These are phyloP conservation scores for Spea hammondii DNA, from an alignment of 2,797 vertebrate species.

Conservation along the genomic window DNA sequence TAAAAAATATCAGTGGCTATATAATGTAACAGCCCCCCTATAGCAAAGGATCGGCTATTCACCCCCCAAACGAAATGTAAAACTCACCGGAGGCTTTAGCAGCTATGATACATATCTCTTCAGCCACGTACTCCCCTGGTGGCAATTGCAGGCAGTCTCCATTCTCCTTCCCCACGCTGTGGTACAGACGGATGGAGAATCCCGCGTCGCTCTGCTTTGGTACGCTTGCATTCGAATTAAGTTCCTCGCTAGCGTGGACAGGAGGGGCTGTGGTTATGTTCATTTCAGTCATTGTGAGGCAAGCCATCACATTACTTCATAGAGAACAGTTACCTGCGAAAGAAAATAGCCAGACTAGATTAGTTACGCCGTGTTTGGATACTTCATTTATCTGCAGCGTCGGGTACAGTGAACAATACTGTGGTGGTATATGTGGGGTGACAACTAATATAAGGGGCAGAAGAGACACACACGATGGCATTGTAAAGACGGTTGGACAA, in stretches of 20 bases:
- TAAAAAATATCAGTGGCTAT: too few species aligned
- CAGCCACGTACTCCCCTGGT: slow-evolving; percentile 80
- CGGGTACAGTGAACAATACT: too few species aligned
- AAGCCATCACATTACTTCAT: slow-evolving; percentile 72
- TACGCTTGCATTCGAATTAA: slow-evolving; percentile 54
- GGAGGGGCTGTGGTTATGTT: slow-evolving; percentile 64
- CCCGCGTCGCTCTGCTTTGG: slow-evolving; percentile 60
- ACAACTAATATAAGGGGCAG: too few species aligned
- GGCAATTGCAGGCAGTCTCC: slow-evolving; percentile 73
- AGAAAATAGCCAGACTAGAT: slow-evolving; percentile 41
- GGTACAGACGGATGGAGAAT: slow-evolving; percentile 81
- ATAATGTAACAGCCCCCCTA: too few species aligned
- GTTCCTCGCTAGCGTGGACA: slow-evolving; percentile 65
- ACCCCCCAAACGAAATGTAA: neutral
- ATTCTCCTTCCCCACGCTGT: slow-evolving; percentile 67
- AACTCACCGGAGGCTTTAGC: slow-evolving; percentile 87
- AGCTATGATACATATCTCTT: slow-evolving; percentile 85
- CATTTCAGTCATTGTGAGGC: slow-evolving; percentile 80
- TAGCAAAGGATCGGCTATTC: too few species aligned
- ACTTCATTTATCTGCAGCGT: neutral
- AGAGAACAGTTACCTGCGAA: slow-evolving; percentile 68
- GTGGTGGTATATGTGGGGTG: too few species aligned
- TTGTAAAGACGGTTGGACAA: too few species aligned
- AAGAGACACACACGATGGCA: too few species aligned
- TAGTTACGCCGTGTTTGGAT: too few species aligned